Percentiles rank a stretch among this genome's conserved stretches.
phyloP scores from a whole-genome alignment of 23 tunicate species.

The Halocynthia aurantium region DNA sequence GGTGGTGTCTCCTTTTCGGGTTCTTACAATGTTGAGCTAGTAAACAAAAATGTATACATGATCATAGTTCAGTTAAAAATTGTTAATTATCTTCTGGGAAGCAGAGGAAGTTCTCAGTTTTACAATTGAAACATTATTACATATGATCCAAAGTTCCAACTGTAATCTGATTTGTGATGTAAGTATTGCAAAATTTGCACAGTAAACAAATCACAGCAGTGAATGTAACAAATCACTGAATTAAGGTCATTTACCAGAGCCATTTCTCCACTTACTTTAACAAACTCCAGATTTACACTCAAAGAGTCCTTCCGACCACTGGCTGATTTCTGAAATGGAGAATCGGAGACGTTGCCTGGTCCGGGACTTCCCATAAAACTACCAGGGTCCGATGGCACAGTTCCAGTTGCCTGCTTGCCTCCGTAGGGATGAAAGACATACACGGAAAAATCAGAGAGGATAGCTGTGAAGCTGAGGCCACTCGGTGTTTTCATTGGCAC shows the following conservation, averaged over 20 bases:
- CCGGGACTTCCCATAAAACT: slow-evolving; percentile 25
- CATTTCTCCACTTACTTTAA: slow-evolving; percentile 41
- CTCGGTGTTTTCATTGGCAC: slow-evolving; percentile 14
- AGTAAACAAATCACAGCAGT: too few species aligned
- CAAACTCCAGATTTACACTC: slow-evolving; percentile 76
- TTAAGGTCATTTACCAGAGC: too few species aligned
- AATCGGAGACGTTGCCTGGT: not conserved
- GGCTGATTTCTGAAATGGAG: slow-evolving; percentile 34
- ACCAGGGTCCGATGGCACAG: not conserved
- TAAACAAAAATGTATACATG: not conserved
- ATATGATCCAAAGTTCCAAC: too few species aligned
- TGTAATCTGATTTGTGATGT: too few species aligned
- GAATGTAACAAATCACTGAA: too few species aligned
- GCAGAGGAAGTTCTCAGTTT: not conserved
- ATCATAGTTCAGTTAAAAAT: not conserved
- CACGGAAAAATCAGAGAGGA: slow-evolving; percentile 85
- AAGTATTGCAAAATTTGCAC: too few species aligned
- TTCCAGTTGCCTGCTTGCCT: slow-evolving; percentile 13
- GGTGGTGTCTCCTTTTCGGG: slow-evolving; percentile 40
- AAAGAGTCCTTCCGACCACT: slow-evolving; percentile 79
- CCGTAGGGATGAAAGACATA: slow-evolving; percentile 75
- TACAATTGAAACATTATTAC: too few species aligned
- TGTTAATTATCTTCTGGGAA: not conserved
- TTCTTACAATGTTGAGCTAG: slow-evolving; percentile 62
- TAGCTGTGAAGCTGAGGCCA: slow-evolving; percentile 73